Percentiles rank a stretch among this genome's conserved stretches.
These are phyloP conservation scores for Drosophila orena DNA, from an alignment of 1,140 invertebrate species.

Conservation along the genomic window DNA sequence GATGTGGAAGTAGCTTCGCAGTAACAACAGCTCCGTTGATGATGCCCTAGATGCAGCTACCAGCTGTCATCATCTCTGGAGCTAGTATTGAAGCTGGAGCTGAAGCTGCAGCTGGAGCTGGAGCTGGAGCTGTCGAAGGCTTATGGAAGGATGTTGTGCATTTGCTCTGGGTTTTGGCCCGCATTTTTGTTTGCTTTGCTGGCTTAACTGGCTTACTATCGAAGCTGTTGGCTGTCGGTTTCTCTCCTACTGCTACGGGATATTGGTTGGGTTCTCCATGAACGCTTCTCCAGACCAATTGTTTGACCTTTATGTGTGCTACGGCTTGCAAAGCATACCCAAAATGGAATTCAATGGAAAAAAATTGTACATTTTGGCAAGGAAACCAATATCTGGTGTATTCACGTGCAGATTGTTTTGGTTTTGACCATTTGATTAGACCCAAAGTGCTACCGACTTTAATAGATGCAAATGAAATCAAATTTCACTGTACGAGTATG, in stretches of 20 bases:
- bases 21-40: slow-evolving; percentile 58
- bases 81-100: slow-evolving; percentile 7
- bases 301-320: slow-evolving; percentile 54
- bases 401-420: background rate
- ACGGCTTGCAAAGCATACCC: background rate
- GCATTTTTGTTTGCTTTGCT: slow-evolving; percentile 76
- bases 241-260: slow-evolving; percentile 40
- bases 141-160: slow-evolving; percentile 76
- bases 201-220: slow-evolving; percentile 72
- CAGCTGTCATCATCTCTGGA: slow-evolving; percentile 36
- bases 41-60: slow-evolving; percentile 42
- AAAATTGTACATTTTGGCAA: too few species aligned
- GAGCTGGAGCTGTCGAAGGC: slow-evolving; percentile 66
- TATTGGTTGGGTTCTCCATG: slow-evolving; percentile 54
- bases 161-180: slow-evolving; percentile 65
- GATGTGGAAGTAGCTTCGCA: slow-evolving; percentile 13
- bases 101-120: slow-evolving; percentile 25
- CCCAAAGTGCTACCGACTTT: too few species aligned
- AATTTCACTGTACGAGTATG: background rate
- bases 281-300: slow-evolving; percentile 17
- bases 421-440: background rate
- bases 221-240: slow-evolving; percentile 50
- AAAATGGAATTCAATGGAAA: background rate
- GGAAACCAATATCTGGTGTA: background rate
- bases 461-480: slow-evolving; percentile 22